phyloP scores from a whole-genome alignment of 1,140 invertebrate genomes.

The Myzus persicae region DNA sequence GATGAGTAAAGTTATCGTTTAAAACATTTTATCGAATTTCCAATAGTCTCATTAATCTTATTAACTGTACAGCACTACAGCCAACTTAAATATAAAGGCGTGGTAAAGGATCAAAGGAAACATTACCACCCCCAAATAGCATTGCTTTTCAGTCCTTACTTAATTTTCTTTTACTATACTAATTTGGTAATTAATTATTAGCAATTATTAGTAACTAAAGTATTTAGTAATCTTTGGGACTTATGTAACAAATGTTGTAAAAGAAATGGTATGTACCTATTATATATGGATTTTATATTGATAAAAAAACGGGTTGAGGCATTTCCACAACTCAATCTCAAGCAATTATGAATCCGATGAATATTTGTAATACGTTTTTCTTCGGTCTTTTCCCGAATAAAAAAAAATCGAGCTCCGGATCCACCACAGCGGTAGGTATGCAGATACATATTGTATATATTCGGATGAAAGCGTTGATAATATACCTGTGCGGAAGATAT shows the following conservation, averaged over 20 bases:
- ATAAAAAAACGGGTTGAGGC: not conserved
- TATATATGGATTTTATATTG: not conserved
- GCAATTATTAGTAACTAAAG: too few species aligned
- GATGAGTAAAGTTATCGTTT: not conserved
- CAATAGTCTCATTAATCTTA: not conserved
- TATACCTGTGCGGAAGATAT: not conserved
- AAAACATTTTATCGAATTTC: not conserved
- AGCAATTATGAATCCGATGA: not conserved
- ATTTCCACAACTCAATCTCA: not conserved
- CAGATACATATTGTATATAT: not conserved
- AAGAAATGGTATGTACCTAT: not conserved
- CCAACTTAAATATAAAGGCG: too few species aligned
- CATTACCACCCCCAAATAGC: not conserved
- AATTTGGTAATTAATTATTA: not conserved
- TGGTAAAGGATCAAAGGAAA: too few species aligned
- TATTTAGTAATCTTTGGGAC: not conserved
- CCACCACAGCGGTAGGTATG: not conserved
- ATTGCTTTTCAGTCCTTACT: not conserved
- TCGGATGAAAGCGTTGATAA: not conserved
- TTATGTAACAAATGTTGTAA: not conserved
- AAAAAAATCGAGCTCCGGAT: not conserved
- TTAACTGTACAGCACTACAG: not conserved
- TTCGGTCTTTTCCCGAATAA: not conserved
- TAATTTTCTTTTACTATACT: not conserved
- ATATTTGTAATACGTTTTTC: not conserved